phyloP scores from a whole-genome alignment of 2,113 vertebrate species.

The Prietella phreatophila region DNA sequence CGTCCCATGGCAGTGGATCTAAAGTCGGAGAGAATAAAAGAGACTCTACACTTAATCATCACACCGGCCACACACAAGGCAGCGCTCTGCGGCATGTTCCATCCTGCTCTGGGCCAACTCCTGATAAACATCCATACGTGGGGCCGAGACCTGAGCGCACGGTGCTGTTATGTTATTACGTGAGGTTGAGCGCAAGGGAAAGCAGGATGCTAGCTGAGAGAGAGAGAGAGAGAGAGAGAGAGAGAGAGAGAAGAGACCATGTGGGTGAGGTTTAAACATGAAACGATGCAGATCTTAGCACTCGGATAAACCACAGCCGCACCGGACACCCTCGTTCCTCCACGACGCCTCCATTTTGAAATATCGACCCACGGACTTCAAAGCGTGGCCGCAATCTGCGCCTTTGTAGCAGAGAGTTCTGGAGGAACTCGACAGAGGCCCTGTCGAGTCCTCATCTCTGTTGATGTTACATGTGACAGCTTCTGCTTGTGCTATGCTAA shows the following conservation, averaged over 20 bases:
- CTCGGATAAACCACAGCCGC: slow-evolving; percentile 52
- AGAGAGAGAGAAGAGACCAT: slow-evolving; percentile 3
- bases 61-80: slow-evolving; percentile 49
- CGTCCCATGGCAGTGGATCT: slow-evolving; percentile 35
- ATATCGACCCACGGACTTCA: slow-evolving; percentile 34
- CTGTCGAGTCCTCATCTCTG: slow-evolving; percentile 15
- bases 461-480: slow-evolving; percentile 42
- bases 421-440: slow-evolving; percentile 33
- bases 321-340: slow-evolving; percentile 1
- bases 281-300: slow-evolving; percentile 46
- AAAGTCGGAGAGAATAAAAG: slow-evolving; percentile 45
- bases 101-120: slow-evolving; percentile 41
- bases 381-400: slow-evolving; percentile 16
- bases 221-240: slow-evolving; percentile 4
- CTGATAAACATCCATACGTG: slow-evolving; percentile 57
- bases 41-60: slow-evolving; percentile 49
- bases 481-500: slow-evolving; percentile 47
- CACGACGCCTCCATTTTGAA: slow-evolving; percentile 44
- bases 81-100: slow-evolving; percentile 32
- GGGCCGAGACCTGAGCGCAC: slow-evolving; percentile 46
- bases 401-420: slow-evolving; percentile 41
- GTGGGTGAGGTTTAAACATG: slow-evolving; percentile 28
- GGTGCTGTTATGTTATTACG: slow-evolving; percentile 48
- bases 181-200: slow-evolving; percentile 33
- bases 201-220: slow-evolving; percentile 3